Conservation (phyloP, 1,140 invertebrate species). For the Brachionus plicatilis region DNA sequence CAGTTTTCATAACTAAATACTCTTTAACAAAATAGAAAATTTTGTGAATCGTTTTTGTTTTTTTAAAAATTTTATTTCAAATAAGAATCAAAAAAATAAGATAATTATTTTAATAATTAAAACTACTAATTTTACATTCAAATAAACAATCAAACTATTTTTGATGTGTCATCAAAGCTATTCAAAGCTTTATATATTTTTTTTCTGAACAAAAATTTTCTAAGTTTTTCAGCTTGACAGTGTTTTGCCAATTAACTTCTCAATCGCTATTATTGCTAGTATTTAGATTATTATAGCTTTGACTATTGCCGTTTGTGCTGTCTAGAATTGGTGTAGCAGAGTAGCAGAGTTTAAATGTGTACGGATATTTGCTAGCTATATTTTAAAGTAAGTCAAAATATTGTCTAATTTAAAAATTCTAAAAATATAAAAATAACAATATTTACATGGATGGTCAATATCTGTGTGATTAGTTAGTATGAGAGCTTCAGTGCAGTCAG, state of each 20-base stretch:
- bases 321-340: constrained; percentile 28
- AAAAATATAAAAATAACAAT: constrained; percentile 1
- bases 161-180: background rate
- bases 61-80: constrained; percentile 4
- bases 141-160: constrained; percentile 8
- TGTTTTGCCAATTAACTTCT: background rate
- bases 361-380: constrained; percentile 35
- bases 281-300: background rate
- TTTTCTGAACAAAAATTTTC: constrained; percentile 4
- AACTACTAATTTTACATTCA: background rate
- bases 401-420: background rate
- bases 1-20: background rate
- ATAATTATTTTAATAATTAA: constrained; percentile 16
- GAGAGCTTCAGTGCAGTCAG: constrained; percentile 32
- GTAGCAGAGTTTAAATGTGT: constrained; percentile 35
- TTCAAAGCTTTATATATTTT: background rate
- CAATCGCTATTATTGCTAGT: constrained; percentile 31
- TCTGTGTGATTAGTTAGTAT: constrained; percentile 28
- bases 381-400: background rate
- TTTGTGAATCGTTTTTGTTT: background rate
- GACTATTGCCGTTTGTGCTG: background rate
- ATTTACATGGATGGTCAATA: constrained; percentile 33
- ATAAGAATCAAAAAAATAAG: constrained; percentile 20
- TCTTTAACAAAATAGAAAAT: background rate
- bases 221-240: constrained; percentile 3